Evolutionary conservation across 2,797 vertebrate species (phyloP).

Genomic region (Liasis olivaceus): DNA sequence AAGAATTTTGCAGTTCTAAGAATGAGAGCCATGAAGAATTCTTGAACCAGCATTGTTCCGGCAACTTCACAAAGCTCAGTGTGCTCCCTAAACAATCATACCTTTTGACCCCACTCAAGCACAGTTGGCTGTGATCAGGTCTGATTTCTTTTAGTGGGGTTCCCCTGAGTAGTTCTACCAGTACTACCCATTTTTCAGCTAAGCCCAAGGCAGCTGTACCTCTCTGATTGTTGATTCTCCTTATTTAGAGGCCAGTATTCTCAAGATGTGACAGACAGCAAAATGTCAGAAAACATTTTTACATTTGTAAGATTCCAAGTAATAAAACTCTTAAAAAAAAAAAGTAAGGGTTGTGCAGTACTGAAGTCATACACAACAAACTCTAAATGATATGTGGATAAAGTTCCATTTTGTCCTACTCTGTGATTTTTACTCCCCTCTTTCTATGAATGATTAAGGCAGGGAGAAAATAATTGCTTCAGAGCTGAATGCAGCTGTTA

Average conservation of each 20-base stretch:
- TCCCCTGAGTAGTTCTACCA: neutral
- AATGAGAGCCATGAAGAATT: neutral
- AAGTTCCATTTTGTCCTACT: conserved; percentile 20
- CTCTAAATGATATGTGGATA: conserved; percentile 47
- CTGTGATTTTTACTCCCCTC: conserved; percentile 24
- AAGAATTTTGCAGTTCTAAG: neutral
- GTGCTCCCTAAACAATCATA: neutral
- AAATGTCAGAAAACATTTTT: neutral
- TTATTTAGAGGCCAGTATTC: neutral
- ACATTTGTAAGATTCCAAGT: neutral
- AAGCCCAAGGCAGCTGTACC: neutral
- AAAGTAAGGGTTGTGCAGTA: neutral
- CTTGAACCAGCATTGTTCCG: neutral
- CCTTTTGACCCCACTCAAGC: neutral
- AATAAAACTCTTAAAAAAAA: neutral
- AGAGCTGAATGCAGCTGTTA: conserved; percentile 51
- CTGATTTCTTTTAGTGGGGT: neutral
- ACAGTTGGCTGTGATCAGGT: neutral
- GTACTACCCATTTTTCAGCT: neutral
- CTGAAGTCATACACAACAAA: conserved; percentile 22
- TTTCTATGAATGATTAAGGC: conserved; percentile 46
- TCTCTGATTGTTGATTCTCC: neutral
- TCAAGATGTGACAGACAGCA: neutral
- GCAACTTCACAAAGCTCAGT: neutral
- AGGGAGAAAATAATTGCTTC: conserved; percentile 53